A percentile compares a stretch with the other conserved stretches of the same genome.
These are phyloP conservation scores for Drosophila hydei DNA, from an alignment of 1,140 invertebrate genomes.

Conservation along the genomic window DNA sequence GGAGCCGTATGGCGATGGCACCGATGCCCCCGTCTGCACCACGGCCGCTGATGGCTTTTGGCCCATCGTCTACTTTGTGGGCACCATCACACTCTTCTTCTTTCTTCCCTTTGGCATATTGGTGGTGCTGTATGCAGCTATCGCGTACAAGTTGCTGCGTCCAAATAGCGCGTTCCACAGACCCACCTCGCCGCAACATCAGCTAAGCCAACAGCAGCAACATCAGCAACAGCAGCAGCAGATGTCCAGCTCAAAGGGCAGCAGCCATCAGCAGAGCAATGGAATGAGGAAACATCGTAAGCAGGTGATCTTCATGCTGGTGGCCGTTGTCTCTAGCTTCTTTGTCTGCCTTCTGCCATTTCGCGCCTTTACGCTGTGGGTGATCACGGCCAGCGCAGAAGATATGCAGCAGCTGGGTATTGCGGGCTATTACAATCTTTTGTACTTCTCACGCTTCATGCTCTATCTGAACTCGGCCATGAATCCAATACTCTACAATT, in stretches of 20 bases:
- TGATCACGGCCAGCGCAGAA: conserved; percentile 89
- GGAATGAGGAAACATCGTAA: conserved; percentile 87
- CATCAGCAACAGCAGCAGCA: neutral
- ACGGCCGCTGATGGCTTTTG: conserved; percentile 89
- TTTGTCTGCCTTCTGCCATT: conserved; percentile 95
- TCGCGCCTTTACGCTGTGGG: conserved; percentile 92
- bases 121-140: conserved; percentile 92
- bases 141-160: conserved; percentile 89
- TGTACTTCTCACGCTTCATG: conserved; percentile 94
- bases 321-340: conserved; percentile 94
- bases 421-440: conserved; percentile 92
- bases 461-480: conserved; percentile 95
- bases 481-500: conserved; percentile 95
- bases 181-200: conserved; percentile 82
- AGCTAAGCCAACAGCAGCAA: conserved; percentile 12
- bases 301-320: conserved; percentile 94
- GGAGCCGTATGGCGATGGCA: conserved; percentile 88
- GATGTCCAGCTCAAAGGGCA: conserved; percentile 53
- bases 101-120: conserved; percentile 92
- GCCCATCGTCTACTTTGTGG: conserved; percentile 90
- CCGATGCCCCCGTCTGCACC: conserved; percentile 88
- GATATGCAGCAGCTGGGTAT: conserved; percentile 88
- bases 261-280: conserved; percentile 75
- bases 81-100: conserved; percentile 92
- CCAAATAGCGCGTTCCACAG: conserved; percentile 83